phyloP scores from a whole-genome alignment of 2,113 vertebrate species.

The Seriola dumerili region DNA sequence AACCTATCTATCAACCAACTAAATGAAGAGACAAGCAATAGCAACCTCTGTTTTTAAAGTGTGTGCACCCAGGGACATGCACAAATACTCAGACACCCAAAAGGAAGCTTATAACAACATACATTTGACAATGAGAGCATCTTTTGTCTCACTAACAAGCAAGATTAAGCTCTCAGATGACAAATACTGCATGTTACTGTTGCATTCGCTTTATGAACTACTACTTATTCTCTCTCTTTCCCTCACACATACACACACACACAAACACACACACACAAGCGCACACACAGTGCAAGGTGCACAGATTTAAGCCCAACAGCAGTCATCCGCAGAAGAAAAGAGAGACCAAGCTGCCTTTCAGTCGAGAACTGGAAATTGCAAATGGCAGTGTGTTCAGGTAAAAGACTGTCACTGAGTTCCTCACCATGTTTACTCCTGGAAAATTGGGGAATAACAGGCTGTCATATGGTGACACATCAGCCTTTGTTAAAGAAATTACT shows the following conservation, averaged over 20 bases:
- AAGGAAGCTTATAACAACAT: constrained; percentile 18
- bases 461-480: constrained; percentile 76
- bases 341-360: constrained; percentile 46
- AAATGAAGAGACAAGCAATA: background rate
- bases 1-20: no score
- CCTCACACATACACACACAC: background rate
- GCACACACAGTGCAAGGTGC: constrained; percentile 6
- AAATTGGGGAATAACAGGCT: constrained; percentile 79
- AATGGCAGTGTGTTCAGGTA: constrained; percentile 72
- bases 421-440: constrained; percentile 68
- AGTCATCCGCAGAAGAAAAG: constrained; percentile 43
- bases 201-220: constrained; percentile 11
- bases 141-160: constrained; percentile 21
- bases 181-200: constrained; percentile 31
- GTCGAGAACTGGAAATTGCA: constrained; percentile 67
- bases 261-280: no score
- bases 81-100: background rate
- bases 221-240: background rate
- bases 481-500: constrained; percentile 82
- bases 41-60: background rate
- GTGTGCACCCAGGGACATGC: background rate
- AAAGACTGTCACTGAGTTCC: constrained; percentile 67
- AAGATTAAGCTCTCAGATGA: constrained; percentile 34
- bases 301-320: constrained; percentile 38
- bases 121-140: constrained; percentile 13